phyloP scores from a whole-genome alignment of 2,888 invertebrate species.

The Drosophila robusta region DNA sequence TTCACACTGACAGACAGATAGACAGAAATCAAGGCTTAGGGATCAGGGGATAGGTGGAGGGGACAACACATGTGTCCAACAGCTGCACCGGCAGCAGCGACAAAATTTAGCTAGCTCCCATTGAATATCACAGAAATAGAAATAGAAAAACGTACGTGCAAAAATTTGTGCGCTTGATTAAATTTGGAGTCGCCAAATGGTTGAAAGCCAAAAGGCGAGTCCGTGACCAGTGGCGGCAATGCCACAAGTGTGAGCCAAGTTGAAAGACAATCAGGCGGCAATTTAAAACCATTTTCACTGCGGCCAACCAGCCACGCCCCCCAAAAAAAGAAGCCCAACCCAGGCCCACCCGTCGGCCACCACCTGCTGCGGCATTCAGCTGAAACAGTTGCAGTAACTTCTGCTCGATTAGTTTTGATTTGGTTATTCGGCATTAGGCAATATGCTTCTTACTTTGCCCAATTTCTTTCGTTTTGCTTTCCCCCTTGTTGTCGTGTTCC shows the following conservation, averaged over 20 bases:
- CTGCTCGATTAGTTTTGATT: constrained; percentile 81
- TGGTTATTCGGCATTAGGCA: constrained; percentile 76
- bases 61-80: constrained; percentile 67
- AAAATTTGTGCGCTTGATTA: constrained; percentile 81
- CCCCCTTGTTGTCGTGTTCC: constrained; percentile 29
- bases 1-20: constrained; percentile 60
- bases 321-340: neutral
- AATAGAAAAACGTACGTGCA: constrained; percentile 75
- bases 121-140: constrained; percentile 72
- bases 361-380: constrained; percentile 51
- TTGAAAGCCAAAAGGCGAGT: constrained; percentile 31
- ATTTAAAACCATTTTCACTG: constrained; percentile 79
- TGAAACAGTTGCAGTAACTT: constrained; percentile 69
- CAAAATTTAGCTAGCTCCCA: constrained; percentile 50
- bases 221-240: constrained; percentile 43
- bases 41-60: neutral
- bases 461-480: constrained; percentile 25
- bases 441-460: constrained; percentile 51
- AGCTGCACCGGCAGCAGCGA: constrained; percentile 29
- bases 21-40: constrained; percentile 4
- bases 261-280: constrained; percentile 79
- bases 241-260: constrained; percentile 74
- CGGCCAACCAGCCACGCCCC: constrained; percentile 37
- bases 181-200: constrained; percentile 63
- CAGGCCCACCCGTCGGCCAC: neutral